Evolutionary conservation across 2,797 vertebrate species (phyloP).

Genomic region (Danio jaintianensis): DNA sequence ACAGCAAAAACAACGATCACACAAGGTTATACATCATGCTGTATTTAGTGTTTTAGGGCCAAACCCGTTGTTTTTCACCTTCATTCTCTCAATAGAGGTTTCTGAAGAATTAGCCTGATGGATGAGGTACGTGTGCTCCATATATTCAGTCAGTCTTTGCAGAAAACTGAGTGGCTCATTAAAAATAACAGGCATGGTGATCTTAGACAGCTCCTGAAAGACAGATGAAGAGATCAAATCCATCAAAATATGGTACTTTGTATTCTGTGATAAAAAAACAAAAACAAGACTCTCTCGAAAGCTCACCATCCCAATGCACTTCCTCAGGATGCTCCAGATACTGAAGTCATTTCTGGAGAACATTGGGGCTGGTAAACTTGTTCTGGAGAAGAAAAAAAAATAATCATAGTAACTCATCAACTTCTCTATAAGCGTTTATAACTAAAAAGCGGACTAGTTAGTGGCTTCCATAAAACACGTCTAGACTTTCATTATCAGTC

Average conservation of each 20-base stretch:
- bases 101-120: conserved; percentile 89
- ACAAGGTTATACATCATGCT: too few species aligned
- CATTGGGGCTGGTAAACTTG: conserved; percentile 89
- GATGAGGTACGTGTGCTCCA: conserved; percentile 99
- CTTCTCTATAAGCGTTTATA: not conserved
- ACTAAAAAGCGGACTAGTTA: not conserved
- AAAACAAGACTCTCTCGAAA: not conserved
- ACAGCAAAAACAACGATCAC: too few species aligned
- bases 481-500: conserved; percentile 42
- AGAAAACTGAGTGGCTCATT: conserved; percentile 98
- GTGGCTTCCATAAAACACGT: conserved; percentile 23
- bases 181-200: conserved; percentile 98
- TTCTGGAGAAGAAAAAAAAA: conserved; percentile 73
- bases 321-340: conserved; percentile 88
- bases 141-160: conserved; percentile 94
- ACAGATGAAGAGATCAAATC: conserved; percentile 2
- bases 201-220: conserved; percentile 94
- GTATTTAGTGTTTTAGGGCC: too few species aligned
- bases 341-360: conserved; percentile 92
- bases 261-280: not conserved
- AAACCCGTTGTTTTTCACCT: conserved; percentile 76
- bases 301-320: conserved; percentile 77
- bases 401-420: not conserved
- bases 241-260: not conserved
- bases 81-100: conserved; percentile 92